Conservation (phyloP, 2,888 invertebrate species). For the Busseola fusca region DNA sequence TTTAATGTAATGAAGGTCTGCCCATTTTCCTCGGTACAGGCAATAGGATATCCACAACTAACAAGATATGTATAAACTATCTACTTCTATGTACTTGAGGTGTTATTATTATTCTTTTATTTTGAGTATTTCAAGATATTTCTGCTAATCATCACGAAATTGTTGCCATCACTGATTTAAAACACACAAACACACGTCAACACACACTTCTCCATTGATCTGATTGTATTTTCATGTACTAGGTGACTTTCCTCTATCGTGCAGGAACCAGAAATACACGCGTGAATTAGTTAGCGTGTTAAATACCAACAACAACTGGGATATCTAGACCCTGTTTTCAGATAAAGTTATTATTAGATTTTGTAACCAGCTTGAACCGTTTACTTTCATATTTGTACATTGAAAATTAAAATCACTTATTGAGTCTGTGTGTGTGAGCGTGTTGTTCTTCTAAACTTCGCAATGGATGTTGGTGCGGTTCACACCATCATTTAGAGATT, state of each 20-base stretch:
- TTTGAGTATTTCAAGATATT: neutral
- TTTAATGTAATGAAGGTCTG: neutral
- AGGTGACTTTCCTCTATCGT: neutral
- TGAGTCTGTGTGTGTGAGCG: too few relatives aligned
- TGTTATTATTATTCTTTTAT: neutral
- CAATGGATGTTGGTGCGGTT: too few relatives aligned
- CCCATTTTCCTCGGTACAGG: neutral
- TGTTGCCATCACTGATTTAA: too few relatives aligned
- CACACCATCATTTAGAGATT: neutral
- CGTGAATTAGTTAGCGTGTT: neutral
- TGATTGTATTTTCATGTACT: neutral
- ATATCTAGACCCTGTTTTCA: neutral
- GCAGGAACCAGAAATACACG: neutral
- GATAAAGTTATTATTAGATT: too few relatives aligned
- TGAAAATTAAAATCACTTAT: too few relatives aligned
- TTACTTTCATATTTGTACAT: neutral
- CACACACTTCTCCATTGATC: neutral
- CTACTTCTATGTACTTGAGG: neutral
- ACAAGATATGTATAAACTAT: neutral
- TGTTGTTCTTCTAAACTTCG: neutral
- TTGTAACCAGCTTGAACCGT: neutral
- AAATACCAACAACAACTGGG: neutral
- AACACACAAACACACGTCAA: too few relatives aligned
- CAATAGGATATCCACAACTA: neutral
- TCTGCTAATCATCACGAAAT: neutral